These are phyloP conservation scores for Ectemnius continuus DNA, from an alignment of 2,888 invertebrate species.

Conservation along the genomic window DNA sequence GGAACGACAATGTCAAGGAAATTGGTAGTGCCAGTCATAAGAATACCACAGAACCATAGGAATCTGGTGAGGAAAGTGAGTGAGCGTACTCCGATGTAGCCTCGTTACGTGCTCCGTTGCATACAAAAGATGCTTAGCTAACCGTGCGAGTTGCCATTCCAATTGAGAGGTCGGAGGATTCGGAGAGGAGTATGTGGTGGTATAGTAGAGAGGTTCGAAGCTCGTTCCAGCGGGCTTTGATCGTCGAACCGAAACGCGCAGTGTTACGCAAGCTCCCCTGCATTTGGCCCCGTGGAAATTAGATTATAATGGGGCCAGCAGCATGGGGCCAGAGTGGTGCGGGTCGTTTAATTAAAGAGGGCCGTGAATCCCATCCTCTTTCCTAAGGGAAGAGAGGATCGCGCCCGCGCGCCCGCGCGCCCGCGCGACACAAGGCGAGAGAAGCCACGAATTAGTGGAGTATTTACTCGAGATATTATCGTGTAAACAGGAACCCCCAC, in stretches of 20 bases:
- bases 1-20: not conserved
- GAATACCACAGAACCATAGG: no score
- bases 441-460: not conserved
- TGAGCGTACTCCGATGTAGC: not conserved
- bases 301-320: constrained; percentile 42
- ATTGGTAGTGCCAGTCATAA: no score
- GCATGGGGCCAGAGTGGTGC: constrained; percentile 2
- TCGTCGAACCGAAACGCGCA: constrained; percentile 51
- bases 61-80: no score
- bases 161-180: constrained; percentile 44
- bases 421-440: not conserved
- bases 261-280: constrained; percentile 46
- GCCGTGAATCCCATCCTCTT: constrained; percentile 23
- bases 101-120: constrained; percentile 53
- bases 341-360: constrained; percentile 48
- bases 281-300: constrained; percentile 40
- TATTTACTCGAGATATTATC: constrained; percentile 1
- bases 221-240: constrained; percentile 46
- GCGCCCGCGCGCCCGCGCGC: not conserved
- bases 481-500: not conserved
- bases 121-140: constrained; percentile 59
- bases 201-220: constrained; percentile 9
- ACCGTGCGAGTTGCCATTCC: constrained; percentile 55
- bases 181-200: not conserved
- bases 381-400: not conserved